Conservation (phyloP, 2,113 vertebrate genomes). For the Salvelinus fontinalis region DNA sequence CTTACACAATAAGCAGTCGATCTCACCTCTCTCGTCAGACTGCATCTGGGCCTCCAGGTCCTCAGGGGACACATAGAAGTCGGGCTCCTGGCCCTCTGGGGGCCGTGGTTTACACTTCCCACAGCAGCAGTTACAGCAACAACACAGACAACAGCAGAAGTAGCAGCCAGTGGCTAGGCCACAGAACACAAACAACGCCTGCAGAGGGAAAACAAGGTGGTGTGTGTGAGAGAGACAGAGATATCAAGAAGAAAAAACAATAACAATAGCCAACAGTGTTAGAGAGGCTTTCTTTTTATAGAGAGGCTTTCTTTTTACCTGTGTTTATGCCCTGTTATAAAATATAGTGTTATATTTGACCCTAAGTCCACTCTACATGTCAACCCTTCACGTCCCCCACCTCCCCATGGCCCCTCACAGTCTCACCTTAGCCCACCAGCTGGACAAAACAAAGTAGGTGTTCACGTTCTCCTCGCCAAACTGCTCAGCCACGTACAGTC, state of each 20-base stretch:
- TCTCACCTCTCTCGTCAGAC: constrained; percentile 93
- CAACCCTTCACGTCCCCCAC: no score
- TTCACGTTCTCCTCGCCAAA: constrained; percentile 99
- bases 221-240: not conserved
- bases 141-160: constrained; percentile 98
- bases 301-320: no score
- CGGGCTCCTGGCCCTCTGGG: constrained; percentile 85
- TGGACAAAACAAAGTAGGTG: constrained; percentile 98
- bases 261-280: not conserved
- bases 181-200: constrained; percentile 94
- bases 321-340: no score
- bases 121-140: constrained; percentile 99
- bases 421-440: constrained; percentile 99
- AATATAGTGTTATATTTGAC: no score
- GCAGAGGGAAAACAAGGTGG: constrained; percentile 22
- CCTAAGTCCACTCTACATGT: no score
- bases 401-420: not conserved
- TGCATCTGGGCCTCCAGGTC: constrained; percentile 98
- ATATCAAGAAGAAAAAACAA: not conserved
- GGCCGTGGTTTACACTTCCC: constrained; percentile 96
- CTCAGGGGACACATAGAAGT: constrained; percentile 95
- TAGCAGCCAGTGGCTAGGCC: constrained; percentile 96
- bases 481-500: constrained; percentile 97
- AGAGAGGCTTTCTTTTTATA: no score
- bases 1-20: constrained; percentile 4